Conservation (phyloP, 1,140 invertebrate genomes). For the Drosophila pectinifera region DNA sequence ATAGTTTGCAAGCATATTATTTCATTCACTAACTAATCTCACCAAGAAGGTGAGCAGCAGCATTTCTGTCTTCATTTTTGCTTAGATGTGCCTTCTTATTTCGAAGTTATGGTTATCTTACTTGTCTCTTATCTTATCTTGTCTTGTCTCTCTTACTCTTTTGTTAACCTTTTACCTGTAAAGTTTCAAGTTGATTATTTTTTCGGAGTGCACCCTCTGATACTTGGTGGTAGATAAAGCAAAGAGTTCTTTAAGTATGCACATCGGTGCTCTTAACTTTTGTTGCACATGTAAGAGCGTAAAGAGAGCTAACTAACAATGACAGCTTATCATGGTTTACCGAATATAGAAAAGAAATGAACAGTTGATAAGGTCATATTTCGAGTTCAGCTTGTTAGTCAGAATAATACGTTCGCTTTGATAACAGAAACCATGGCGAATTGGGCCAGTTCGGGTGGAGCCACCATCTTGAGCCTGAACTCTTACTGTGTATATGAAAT, state of each 20-base stretch:
- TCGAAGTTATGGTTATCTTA: too few species aligned
- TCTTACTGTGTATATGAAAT: neutral
- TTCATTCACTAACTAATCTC: too few species aligned
- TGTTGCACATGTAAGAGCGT: neutral
- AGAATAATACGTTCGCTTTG: neutral
- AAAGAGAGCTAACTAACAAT: neutral
- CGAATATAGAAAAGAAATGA: constrained; percentile 1
- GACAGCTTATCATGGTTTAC: constrained; percentile 1
- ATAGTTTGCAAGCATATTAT: neutral
- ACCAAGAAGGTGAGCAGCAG: too few species aligned
- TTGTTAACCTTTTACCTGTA: too few species aligned
- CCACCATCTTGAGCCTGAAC: neutral
- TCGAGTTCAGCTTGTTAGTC: constrained; percentile 1
- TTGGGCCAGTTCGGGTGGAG: neutral
- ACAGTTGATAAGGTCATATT: constrained; percentile 1
- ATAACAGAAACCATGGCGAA: neutral
- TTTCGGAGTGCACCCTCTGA: neutral
- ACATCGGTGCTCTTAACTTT: neutral
- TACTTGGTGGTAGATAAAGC: too few species aligned
- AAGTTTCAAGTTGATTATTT: neutral
- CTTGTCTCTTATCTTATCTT: too few species aligned
- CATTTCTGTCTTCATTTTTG: too few species aligned
- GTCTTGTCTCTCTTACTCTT: too few species aligned
- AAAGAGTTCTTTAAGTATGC: neutral
- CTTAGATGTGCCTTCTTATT: too few species aligned